Evolutionary conservation across 2,113 vertebrate genomes (phyloP), one percentile per base, ranked within the genome.

Genomic region (Mastomys natalensis): DNA sequence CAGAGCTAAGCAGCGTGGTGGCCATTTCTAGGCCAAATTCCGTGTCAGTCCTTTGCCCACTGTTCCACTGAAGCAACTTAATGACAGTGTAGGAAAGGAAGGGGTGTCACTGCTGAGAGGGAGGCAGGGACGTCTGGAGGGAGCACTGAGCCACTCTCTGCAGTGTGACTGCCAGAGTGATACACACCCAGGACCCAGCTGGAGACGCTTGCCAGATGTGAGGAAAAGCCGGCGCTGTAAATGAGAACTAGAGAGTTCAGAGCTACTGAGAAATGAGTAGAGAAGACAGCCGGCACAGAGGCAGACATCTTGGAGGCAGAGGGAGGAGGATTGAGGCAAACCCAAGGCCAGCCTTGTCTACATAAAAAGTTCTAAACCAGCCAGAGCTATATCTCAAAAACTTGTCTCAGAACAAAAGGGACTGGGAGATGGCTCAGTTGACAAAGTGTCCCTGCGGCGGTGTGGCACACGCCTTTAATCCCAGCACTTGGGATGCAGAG

Each of bases 1-100:
- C 0, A 1, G 4, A 31, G 13, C 1, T 3, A 17, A 72, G 58
- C 12, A 74, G 62, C 12, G 31, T 0, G 29, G 34, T 40, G 70
- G 73, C 51, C 37, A 45, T 58, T 10, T 3, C 17, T 19, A 40
- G 31, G n/a, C 12, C 45, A 7, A 34, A 76, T n/a, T 34, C 24
- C n/a, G 26, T 0, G 34, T 29, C 0, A 3, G 16, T 22, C n/a
- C 81, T 40, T 11, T 8, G 11, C 7, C 4, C n/a, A 34, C 37
- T 11, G 5, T 21, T 10, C 9, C 12, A 22, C 13, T n/a, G 3
- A 13, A 11, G 43, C 9, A 24, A 68, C 19, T 12, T 0, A 24
- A 15, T 0, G 34, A 6, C 19, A 72, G 43, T 37, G 60, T 15
- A 48, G 92, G 1, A 55, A 0, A 7, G 34, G 53, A 70, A 26